A percentile compares a stretch with the other conserved stretches of the same genome.
Conservation (phyloP, 2,797 vertebrate species). For the Syndactyla subalaris region DNA sequence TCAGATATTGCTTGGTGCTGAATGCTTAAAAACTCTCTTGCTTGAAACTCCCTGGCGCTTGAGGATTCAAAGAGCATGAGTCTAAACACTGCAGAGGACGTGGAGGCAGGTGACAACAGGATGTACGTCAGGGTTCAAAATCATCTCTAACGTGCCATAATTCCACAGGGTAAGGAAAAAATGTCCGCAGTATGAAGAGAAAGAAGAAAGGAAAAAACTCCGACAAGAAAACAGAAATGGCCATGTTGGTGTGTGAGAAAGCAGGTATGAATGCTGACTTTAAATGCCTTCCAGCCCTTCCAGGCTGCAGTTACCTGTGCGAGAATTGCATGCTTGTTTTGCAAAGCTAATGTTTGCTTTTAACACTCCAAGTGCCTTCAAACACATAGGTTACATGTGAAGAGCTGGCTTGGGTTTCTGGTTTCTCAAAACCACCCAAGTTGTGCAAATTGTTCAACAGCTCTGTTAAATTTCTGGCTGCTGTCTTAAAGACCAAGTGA, state of each 20-base stretch:
- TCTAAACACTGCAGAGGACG: background rate
- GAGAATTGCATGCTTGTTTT: background rate
- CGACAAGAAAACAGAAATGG: conserved; percentile 76
- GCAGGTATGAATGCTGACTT: conserved; percentile 45
- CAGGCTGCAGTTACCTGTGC: background rate
- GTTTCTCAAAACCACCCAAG: background rate
- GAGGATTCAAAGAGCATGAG: background rate
- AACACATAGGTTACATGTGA: background rate
- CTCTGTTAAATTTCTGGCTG: background rate
- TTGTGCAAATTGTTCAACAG: background rate
- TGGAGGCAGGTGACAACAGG: background rate
- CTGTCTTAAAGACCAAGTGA: background rate
- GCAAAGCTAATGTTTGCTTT: background rate
- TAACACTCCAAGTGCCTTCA: background rate
- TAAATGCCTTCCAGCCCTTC: background rate
- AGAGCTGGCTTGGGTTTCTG: background rate
- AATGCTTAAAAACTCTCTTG: background rate
- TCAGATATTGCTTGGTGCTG: background rate
- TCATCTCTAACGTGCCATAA: background rate
- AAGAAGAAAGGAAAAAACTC: conserved; percentile 80
- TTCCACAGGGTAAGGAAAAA: conserved; percentile 76
- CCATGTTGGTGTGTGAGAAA: conserved; percentile 62
- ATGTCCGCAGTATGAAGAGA: conserved; percentile 72
- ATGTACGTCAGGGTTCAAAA: background rate
- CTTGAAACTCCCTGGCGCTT: background rate